Conservation (phyloP, 1,140 invertebrate genomes). For the Agrilus planipennis region DNA sequence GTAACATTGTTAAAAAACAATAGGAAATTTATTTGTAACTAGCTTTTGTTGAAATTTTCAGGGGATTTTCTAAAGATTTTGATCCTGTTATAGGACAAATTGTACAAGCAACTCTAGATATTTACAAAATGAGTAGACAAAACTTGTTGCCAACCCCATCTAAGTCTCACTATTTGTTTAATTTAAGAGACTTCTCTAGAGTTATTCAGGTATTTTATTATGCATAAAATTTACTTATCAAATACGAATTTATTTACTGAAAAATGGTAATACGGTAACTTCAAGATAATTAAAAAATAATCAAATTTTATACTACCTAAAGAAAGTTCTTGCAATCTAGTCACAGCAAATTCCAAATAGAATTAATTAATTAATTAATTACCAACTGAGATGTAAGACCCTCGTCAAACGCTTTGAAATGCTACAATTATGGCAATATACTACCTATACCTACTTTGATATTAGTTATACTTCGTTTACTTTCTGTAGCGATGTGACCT, state of each 20-base stretch:
- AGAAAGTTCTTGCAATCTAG: too few species aligned
- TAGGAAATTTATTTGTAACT: neutral
- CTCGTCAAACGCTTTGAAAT: too few species aligned
- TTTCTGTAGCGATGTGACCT: too few species aligned
- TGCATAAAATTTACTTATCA: constrained; percentile 68
- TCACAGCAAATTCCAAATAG: too few species aligned
- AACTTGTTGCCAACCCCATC: constrained; percentile 80
- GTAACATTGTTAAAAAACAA: constrained; percentile 37
- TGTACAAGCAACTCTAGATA: constrained; percentile 70
- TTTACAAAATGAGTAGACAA: constrained; percentile 74
- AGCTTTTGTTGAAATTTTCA: constrained; percentile 22
- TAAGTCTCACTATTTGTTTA: constrained; percentile 92
- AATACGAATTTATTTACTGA: constrained; percentile 53
- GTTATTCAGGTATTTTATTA: constrained; percentile 82
- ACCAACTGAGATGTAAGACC: too few species aligned
- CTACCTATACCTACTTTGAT: too few species aligned
- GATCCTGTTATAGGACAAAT: constrained; percentile 86
- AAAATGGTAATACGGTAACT: too few species aligned
- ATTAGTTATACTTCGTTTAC: too few species aligned
- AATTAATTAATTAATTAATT: too few species aligned
- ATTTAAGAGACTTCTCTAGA: constrained; percentile 86
- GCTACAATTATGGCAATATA: too few species aligned
- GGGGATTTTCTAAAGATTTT: constrained; percentile 92
- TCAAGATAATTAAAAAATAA: too few species aligned
- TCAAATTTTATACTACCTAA: too few species aligned